A percentile compares a stretch with the other conserved stretches of the same genome.
These are phyloP conservation scores for Catotricha subobsoleta DNA, from an alignment of 2,888 invertebrate species.

Conservation along the genomic window DNA sequence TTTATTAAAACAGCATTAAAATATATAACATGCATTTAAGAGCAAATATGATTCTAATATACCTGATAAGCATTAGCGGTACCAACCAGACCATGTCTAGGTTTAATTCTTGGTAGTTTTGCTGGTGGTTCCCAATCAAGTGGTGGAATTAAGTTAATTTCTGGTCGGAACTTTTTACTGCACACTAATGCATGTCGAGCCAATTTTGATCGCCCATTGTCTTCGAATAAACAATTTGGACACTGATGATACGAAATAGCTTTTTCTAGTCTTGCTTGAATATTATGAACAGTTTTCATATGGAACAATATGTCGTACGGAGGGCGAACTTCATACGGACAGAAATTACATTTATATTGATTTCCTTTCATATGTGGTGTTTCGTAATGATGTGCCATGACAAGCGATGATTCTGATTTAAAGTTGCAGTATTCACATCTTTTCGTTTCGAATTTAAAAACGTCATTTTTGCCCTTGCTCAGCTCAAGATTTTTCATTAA, in stretches of 20 bases:
- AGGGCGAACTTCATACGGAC: conserved; percentile 60
- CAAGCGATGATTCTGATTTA: conserved; percentile 68
- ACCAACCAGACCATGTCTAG: conserved; percentile 28
- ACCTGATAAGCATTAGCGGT: conserved; percentile 32
- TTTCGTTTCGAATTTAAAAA: conserved; percentile 53
- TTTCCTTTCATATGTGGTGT: conserved; percentile 82
- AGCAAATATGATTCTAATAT: conserved; percentile 2
- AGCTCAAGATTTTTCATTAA: conserved; percentile 69
- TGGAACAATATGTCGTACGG: conserved; percentile 80
- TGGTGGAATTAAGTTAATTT: conserved; percentile 69
- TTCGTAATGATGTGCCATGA: conserved; percentile 73
- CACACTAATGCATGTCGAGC: conserved; percentile 76
- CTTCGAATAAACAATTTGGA: conserved; percentile 84
- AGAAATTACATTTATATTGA: conserved; percentile 71
- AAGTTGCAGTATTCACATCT: conserved; percentile 81
- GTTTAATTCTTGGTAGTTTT: conserved; percentile 54
- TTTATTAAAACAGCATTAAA: background rate
- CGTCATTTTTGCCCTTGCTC: conserved; percentile 70
- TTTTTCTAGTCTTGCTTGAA: conserved; percentile 64
- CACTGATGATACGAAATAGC: conserved; percentile 81
- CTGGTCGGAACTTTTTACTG: conserved; percentile 75
- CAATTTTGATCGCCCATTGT: conserved; percentile 79
- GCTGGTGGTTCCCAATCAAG: conserved; percentile 87
- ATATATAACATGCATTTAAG: background rate
- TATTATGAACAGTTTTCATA: conserved; percentile 79